Percentiles rank a stretch among this genome's conserved stretches.
Evolutionary conservation across 2,888 invertebrate genomes (phyloP).

Genomic region (Lycocerus yunnanus): DNA sequence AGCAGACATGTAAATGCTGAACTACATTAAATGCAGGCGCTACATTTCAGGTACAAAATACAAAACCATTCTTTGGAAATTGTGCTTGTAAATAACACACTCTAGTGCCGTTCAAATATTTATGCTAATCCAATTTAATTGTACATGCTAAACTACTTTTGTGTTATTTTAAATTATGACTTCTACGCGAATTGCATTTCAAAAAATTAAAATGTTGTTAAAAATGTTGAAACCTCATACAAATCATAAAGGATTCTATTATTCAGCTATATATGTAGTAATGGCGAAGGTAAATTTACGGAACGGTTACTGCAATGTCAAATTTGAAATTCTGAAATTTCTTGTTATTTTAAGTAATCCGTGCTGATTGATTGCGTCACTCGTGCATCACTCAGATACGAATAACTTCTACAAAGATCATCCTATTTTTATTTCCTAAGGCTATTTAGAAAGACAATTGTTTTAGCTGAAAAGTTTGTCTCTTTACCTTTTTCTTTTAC

Average conservation of each 20-base stretch:
- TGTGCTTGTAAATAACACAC: background rate
- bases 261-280: background rate
- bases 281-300: background rate
- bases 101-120: background rate
- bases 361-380: background rate
- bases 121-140: background rate
- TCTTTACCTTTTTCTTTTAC: background rate
- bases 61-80: background rate
- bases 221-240: background rate
- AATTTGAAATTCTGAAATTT: background rate
- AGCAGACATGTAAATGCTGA: background rate
- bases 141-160: background rate
- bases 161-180: background rate
- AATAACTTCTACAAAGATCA: background rate
- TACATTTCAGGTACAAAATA: background rate
- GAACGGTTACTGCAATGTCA: background rate
- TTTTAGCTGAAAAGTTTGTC: background rate
- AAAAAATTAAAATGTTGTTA: background rate
- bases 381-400: background rate
- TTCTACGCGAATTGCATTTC: background rate
- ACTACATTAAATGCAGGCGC: background rate
- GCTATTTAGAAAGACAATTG: background rate
- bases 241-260: background rate
- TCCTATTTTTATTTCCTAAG: background rate
- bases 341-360: background rate